Conservation (phyloP, 2,888 invertebrate genomes). For the Pemphredon lugubris region DNA sequence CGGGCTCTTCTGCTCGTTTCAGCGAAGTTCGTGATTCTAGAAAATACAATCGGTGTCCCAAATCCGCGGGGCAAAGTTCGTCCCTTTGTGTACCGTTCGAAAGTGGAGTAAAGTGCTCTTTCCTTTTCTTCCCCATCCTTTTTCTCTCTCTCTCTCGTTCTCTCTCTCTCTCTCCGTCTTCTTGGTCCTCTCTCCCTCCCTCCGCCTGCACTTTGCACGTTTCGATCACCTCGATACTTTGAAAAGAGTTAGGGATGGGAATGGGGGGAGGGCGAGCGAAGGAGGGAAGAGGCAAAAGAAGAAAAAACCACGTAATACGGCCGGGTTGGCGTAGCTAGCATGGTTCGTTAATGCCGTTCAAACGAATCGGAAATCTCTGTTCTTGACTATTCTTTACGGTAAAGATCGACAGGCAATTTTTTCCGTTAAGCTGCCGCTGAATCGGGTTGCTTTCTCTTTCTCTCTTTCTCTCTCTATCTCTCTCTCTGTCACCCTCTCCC, state of each 20-base stretch:
- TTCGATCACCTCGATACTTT: constrained; percentile 52
- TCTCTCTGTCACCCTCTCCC: too few relatives aligned
- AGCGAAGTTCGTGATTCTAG: constrained; percentile 52
- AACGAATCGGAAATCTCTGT: constrained; percentile 45
- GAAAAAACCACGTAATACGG: constrained; percentile 15
- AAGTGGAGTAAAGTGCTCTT: constrained; percentile 60
- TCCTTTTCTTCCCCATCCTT: constrained; percentile 14
- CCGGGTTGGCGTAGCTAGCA: neutral
- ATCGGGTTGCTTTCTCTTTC: constrained; percentile 27
- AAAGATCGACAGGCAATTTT: constrained; percentile 60
- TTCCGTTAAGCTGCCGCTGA: constrained; percentile 42
- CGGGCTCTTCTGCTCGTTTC: constrained; percentile 45
- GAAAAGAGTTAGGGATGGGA: neutral
- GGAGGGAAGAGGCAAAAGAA: neutral
- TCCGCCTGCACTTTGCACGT: constrained; percentile 50
- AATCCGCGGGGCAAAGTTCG: constrained; percentile 61
- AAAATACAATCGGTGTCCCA: constrained; percentile 63
- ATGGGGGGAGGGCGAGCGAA: neutral
- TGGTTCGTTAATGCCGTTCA: constrained; percentile 46
- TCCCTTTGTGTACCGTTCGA: constrained; percentile 61
- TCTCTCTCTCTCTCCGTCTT: constrained; percentile 6
- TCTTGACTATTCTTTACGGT: constrained; percentile 38
- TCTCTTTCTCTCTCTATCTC: constrained; percentile 1
- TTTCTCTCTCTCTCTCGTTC: neutral
- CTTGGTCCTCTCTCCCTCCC: constrained; percentile 15